phyloP scores from a whole-genome alignment of 1,140 invertebrate species.

The Araneus ventricosus region DNA sequence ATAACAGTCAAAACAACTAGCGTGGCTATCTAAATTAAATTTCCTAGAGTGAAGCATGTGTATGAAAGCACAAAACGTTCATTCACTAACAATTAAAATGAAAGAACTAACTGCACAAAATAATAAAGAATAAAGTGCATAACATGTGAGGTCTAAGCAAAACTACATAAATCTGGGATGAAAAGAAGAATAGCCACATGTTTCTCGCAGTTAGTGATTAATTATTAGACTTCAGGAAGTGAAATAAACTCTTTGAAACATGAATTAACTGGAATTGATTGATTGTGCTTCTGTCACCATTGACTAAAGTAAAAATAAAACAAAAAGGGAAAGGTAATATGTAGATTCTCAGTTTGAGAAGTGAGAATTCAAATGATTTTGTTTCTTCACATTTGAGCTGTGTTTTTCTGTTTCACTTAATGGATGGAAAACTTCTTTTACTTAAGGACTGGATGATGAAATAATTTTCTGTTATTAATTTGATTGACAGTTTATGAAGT shows the following conservation, averaged over 20 bases:
- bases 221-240: background rate
- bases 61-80: background rate
- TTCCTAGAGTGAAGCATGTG: background rate
- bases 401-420: no score
- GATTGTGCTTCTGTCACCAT: background rate
- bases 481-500: no score
- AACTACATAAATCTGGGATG: slow-evolving; percentile 3
- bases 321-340: background rate
- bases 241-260: background rate
- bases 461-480: no score
- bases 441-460: no score
- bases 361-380: background rate
- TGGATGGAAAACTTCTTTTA: no score
- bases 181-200: background rate
- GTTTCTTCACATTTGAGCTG: no score
- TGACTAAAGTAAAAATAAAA: background rate
- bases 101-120: background rate
- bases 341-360: background rate
- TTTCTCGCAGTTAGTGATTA: background rate
- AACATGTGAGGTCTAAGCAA: background rate
- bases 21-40: slow-evolving; percentile 24
- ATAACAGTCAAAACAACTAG: background rate
- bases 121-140: slow-evolving; percentile 18
- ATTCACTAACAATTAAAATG: background rate
- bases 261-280: background rate